A percentile compares a stretch with the other conserved stretches of the same genome.
phyloP scores from a whole-genome alignment of 2,888 invertebrate genomes.

The Drosophila bunnanda region DNA sequence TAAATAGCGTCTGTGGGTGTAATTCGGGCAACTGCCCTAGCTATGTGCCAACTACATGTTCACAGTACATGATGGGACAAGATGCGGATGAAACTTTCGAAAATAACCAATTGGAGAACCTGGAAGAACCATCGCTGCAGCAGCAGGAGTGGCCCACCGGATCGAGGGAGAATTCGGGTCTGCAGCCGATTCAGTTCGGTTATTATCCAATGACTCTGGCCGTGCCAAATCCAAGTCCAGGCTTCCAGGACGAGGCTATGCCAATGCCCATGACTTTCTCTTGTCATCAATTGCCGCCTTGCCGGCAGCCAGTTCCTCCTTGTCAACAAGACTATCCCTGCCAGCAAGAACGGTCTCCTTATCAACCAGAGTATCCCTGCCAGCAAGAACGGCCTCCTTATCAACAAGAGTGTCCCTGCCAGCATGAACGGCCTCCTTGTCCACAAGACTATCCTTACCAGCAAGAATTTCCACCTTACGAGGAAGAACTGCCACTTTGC shows the following conservation, averaged over 20 bases:
- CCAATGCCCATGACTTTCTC: neutral
- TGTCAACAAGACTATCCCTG: neutral
- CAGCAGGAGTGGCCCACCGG: neutral
- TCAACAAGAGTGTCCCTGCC: neutral
- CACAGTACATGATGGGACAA: neutral
- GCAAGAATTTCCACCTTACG: neutral
- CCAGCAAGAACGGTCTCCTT: neutral
- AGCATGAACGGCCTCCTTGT: neutral
- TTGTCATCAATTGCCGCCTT: conserved; percentile 1
- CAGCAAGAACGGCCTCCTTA: neutral
- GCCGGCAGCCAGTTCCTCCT: neutral
- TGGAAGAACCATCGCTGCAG: neutral
- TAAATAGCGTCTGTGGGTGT: conserved; percentile 37
- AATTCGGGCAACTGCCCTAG: neutral
- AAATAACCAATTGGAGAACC: neutral
- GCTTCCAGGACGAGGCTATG: conserved; percentile 2
- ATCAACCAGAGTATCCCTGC: too few species aligned
- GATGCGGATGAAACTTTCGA: neutral
- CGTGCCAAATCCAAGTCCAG: neutral
- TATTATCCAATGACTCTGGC: conserved; percentile 7
- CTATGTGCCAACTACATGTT: neutral
- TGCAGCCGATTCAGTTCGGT: conserved; percentile 16
- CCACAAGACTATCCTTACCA: neutral
- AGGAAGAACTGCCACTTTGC: neutral
- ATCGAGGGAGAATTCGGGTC: neutral